Base-by-base conservation (phyloP, 2,113 vertebrate species). In the Actinemys pallida region DNA sequence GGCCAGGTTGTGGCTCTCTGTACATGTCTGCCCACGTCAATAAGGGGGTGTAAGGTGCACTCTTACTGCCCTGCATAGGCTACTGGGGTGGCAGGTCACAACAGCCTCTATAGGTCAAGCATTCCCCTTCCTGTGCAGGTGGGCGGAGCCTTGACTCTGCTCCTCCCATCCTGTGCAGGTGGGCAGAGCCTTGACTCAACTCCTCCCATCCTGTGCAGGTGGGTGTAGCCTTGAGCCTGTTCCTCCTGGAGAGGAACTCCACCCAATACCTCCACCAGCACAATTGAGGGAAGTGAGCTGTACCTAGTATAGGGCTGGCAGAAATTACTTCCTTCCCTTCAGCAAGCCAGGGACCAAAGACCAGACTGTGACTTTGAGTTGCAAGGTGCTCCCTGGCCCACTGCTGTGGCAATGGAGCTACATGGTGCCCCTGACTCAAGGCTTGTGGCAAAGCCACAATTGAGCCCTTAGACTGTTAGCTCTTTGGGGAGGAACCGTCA, bases 21-120 rank as follows among this genome's bases (percentile, higher is more conserved):
- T 49, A 31, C 31, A 19, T 35, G 31, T 12, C 5, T 29, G 8
- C 0, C 0, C 0, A 7, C 9, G 5, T 5, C 2, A 13, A 16
- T 2, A 54, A 25, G 17, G 65, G 35, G 81, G 42, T 45, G 13
- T 85, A 17, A 2, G 5, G 49, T 8, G 4, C 1, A 1, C 27
- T 1, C 0, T 16, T 62, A 50, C 10, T 82, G 7, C 31, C 75
- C 83, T 80, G 27, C 31, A 12, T 3, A 42, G 56, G 65, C 57
- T 78, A 35, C 65, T 62, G 65, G 56, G 50, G 24, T 4, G 47
- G 39, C 39, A 85, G 1, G 54, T n/a, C 1, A 10, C 57, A 5
- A 22, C 0, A 35, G 0, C 24, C 22, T 8, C 56, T 42, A 19
- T 53, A 24, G 7, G 62, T 11, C 90, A 92, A 29, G 14, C 0